A percentile compares a stretch with the other conserved stretches of the same genome.
Evolutionary conservation across 1,140 invertebrate species (phyloP).

Genomic region (Nilaparvata lugens): DNA sequence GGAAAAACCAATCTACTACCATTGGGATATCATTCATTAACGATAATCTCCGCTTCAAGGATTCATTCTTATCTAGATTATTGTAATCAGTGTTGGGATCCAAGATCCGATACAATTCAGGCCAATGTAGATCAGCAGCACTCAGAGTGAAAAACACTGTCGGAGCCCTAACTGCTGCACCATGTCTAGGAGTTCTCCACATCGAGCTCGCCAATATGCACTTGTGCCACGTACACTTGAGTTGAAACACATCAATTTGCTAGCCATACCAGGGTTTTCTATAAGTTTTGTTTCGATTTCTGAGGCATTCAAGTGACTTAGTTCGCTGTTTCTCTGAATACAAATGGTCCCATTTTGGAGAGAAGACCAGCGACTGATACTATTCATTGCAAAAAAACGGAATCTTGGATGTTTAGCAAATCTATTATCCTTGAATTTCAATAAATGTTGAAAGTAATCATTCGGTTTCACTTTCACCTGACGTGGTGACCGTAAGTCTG

Average conservation of each 20-base stretch:
- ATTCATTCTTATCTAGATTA: background rate
- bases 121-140: background rate
- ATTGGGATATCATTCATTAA: background rate
- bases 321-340: too few relatives aligned
- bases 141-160: slow-evolving; percentile 1
- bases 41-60: background rate
- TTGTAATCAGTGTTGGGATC: background rate
- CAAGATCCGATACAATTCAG: background rate
- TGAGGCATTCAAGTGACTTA: too few relatives aligned
- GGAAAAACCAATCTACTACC: too few relatives aligned
- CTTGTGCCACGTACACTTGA: background rate
- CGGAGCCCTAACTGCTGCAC: background rate
- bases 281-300: background rate
- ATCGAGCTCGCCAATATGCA: background rate
- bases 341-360: too few relatives aligned
- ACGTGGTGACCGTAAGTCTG: too few relatives aligned
- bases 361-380: too few relatives aligned
- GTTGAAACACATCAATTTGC: background rate
- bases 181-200: background rate
- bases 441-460: too few relatives aligned
- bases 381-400: too few relatives aligned
- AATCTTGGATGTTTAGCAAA: too few relatives aligned
- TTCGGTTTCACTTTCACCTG: too few relatives aligned
- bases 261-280: background rate
- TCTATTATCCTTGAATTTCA: too few relatives aligned